phyloP scores from a whole-genome alignment of 2,113 vertebrate genomes.

The Danionella cerebrum region DNA sequence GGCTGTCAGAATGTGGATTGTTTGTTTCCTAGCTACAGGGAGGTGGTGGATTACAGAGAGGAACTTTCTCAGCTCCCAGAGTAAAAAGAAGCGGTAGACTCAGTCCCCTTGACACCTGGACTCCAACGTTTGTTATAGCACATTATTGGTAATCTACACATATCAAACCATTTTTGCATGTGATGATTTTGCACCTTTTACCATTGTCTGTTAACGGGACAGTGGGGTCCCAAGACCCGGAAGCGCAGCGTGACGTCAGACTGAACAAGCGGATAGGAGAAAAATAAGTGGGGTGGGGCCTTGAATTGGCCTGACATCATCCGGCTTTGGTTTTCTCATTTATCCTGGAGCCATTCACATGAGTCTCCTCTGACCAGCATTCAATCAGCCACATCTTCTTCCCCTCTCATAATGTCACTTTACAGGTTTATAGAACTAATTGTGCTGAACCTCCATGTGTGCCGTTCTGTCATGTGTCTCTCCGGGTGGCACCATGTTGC shows the following conservation, averaged over 20 bases:
- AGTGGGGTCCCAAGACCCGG: no score
- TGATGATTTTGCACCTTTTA: no score
- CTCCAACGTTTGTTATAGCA: no score
- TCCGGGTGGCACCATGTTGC: not conserved
- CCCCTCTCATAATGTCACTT: not conserved
- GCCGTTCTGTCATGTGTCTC: conserved; percentile 15
- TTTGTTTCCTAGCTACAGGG: conserved; percentile 1
- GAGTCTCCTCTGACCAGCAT: not conserved
- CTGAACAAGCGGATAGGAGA: no score
- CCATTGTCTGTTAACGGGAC: no score
- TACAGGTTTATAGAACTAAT: conserved; percentile 8
- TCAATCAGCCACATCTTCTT: not conserved
- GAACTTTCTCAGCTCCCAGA: conserved; percentile 3
- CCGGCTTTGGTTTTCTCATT: not conserved
- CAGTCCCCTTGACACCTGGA: not conserved
- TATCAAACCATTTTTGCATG: no score
- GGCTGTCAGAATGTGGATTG: conserved; percentile 21
- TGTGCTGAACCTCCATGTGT: conserved; percentile 16
- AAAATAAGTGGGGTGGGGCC: no score
- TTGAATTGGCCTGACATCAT: not conserved
- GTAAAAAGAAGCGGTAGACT: conserved; percentile 4
- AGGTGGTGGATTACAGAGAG: not conserved
- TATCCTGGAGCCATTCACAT: not conserved
- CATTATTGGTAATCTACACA: no score
- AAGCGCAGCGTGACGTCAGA: no score